A percentile compares a stretch with the other conserved stretches of the same genome.
phyloP scores from a whole-genome alignment of 2,113 vertebrate species.

The Ctenomys sociabilis region DNA sequence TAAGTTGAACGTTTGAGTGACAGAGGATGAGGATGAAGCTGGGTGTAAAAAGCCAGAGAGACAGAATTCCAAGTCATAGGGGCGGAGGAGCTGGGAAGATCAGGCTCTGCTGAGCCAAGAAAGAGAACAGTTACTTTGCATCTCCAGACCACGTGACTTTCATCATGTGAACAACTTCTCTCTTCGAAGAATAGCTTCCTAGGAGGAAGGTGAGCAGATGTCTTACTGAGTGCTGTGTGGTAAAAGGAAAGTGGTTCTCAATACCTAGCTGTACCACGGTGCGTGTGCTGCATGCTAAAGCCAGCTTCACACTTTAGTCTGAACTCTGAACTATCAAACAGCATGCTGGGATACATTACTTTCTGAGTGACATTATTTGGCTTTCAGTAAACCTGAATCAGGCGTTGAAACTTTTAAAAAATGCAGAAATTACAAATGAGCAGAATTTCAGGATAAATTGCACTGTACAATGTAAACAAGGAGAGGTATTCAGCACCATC shows the following conservation, averaged over 20 bases:
- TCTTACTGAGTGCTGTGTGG: not conserved
- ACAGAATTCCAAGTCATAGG: not conserved
- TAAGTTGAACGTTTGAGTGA: not conserved
- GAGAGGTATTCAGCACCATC: fast-evolving
- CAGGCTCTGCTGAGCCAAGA: not conserved
- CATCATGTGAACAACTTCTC: not conserved
- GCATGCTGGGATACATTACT: not conserved
- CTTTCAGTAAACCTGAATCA: conserved; percentile 28
- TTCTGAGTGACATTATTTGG: not conserved
- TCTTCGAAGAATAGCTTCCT: conserved; percentile 11
- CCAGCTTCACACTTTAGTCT: conserved; percentile 22
- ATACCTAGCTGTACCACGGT: not conserved
- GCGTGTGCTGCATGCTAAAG: not conserved
- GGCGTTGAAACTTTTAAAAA: not conserved
- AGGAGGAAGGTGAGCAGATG: conserved; percentile 30
- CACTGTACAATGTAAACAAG: not conserved
- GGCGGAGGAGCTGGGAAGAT: not conserved
- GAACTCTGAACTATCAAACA: not conserved
- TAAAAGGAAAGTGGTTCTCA: not conserved
- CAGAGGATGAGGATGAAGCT: not conserved
- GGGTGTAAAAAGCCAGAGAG: not conserved
- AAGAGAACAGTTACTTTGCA: not conserved
- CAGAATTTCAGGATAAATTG: not conserved
- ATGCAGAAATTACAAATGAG: not conserved
- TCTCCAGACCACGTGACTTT: not conserved